Evolutionary conservation across 2,113 vertebrate species (phyloP), one percentile per base, ranked within the genome.

Genomic region (Cygnus atratus): DNA sequence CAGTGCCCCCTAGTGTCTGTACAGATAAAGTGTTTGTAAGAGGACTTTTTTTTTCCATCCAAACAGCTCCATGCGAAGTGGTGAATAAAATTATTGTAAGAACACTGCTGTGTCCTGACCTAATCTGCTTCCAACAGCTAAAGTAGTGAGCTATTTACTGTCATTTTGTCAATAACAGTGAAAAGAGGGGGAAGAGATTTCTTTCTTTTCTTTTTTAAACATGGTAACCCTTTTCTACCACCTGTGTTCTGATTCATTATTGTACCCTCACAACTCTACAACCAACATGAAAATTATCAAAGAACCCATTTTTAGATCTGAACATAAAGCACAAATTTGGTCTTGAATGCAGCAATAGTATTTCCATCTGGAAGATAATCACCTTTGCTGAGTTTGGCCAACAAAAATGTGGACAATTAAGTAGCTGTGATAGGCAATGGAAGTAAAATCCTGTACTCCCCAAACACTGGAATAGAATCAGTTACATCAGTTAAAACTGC

Each of bases 61-160:
- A n/a, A 82, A 46, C 20, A 79, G 55, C 35, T 61, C 24, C 21
- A 52, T 13, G 54, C 48, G 28, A 55, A 65, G 57, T 43, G 18
- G 29, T 48, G 35, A 68, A 59, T 0, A 65, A 28, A 41, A 43
- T 2, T 57, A 31, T 13, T 37, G 0, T 9, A 50, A 28, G 39
- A 88, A 77, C 29, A 19, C 35, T 72, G 52, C 73, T 80, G 19
- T 66, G 39, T 37, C 25, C 68, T 74, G 63, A 80, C 33, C 41
- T 71, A 6, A 63, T 26, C 29, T 29, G 13, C 28, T 67, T 37
- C 52, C 65, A 72, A 17, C 20, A 87, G 72, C 52, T 58, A 21
- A 4, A 54, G 31, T 2, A 57, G 44, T 17, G 62, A 71, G n/a
- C n/a, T 33, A 35, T 6, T 19, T 6, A 79, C 54, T 41, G 28